Percentiles rank a stretch among this genome's conserved stretches.
These are phyloP conservation scores for Zaprionus capensis DNA, from an alignment of 1,140 invertebrate genomes.

Conservation along the genomic window DNA sequence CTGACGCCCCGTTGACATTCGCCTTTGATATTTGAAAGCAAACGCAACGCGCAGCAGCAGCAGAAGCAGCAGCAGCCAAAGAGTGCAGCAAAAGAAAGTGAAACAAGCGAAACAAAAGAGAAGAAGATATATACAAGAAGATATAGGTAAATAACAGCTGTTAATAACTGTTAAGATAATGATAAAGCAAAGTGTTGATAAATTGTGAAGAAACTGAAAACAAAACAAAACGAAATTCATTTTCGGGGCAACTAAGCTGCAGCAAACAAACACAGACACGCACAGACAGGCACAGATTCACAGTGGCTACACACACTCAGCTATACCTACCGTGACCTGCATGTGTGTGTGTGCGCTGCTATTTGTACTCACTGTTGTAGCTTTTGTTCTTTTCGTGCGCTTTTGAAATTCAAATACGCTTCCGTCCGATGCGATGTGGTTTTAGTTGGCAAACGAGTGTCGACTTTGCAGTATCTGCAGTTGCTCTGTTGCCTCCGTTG, in stretches of 20 bases:
- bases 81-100: constrained; percentile 73
- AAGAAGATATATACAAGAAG: constrained; percentile 30
- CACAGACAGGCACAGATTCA: constrained; percentile 31
- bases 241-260: constrained; percentile 51
- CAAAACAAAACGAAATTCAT: constrained; percentile 16
- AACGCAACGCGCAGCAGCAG: constrained; percentile 58
- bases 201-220: constrained; percentile 23
- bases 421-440: constrained; percentile 56
- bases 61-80: constrained; percentile 46
- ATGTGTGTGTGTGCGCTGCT: background rate
- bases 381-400: constrained; percentile 76
- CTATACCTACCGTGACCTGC: too few species aligned
- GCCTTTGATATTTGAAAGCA: constrained; percentile 77
- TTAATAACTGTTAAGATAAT: constrained; percentile 31
- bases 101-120: constrained; percentile 35
- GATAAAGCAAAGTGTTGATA: constrained; percentile 31
- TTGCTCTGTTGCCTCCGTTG: constrained; percentile 22
- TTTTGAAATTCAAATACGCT: constrained; percentile 82
- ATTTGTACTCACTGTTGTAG: constrained; percentile 45
- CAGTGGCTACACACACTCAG: background rate
- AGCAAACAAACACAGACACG: constrained; percentile 13
- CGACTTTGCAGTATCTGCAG: constrained; percentile 79
- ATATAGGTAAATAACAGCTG: constrained; percentile 53
- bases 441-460: constrained; percentile 81
- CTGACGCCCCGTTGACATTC: constrained; percentile 66